Evolutionary conservation across 2,113 vertebrate species (phyloP).

Genomic region (Scartelaos histophorus): DNA sequence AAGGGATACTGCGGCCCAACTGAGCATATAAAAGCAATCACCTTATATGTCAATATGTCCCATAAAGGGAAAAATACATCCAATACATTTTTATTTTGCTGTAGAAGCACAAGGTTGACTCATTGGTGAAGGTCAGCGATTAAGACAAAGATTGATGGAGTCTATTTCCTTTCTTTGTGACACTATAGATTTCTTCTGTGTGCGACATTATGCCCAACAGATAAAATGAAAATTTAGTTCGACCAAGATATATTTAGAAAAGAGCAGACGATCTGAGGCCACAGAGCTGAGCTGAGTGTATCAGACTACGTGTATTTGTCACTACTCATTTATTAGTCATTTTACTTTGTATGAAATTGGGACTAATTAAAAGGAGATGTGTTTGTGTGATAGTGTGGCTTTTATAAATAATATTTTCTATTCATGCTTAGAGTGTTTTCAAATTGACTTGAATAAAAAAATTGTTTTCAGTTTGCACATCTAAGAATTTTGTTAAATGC

Average conservation of each 20-base stretch:
- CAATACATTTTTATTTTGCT: slow-evolving; percentile 12
- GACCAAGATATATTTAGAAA: not conserved
- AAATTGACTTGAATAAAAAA: not conserved
- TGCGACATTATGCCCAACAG: not conserved
- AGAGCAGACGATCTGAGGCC: slow-evolving; percentile 1
- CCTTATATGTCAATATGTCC: slow-evolving; percentile 40
- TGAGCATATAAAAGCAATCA: slow-evolving; percentile 53
- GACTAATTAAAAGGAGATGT: too few relatives aligned
- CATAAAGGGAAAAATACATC: slow-evolving; percentile 42
- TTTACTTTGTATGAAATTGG: not conserved
- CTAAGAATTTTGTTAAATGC: not conserved
- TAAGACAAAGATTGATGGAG: slow-evolving; percentile 37
- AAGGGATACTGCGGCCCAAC: slow-evolving; percentile 37
- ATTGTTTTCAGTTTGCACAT: not conserved
- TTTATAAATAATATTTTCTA: not conserved
- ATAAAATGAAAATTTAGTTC: not conserved
- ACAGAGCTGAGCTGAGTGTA: slow-evolving; percentile 4
- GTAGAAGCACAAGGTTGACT: slow-evolving; percentile 17
- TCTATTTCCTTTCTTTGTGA: slow-evolving; percentile 10
- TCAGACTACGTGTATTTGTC: not conserved
- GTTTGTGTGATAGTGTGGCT: not conserved
- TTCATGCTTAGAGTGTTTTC: not conserved
- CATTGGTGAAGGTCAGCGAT: slow-evolving; percentile 14
- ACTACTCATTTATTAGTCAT: not conserved
- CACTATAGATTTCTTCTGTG: slow-evolving; percentile 19